Evolutionary conservation across 2,797 vertebrate genomes (phyloP).

Genomic region (Oreochromis grahami): DNA sequence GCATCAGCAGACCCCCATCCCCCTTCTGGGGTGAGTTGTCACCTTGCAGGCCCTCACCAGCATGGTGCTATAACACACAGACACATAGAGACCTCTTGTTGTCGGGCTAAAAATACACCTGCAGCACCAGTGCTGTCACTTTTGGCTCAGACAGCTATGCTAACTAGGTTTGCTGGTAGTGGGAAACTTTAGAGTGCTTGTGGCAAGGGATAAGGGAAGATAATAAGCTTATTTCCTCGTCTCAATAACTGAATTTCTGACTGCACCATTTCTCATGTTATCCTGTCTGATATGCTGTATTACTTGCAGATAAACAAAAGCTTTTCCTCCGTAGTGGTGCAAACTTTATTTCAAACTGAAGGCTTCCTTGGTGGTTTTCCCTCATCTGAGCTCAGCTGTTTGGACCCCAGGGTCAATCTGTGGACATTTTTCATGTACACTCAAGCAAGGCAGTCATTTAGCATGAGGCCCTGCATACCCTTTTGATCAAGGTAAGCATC

Average conservation of each 20-base stretch:
- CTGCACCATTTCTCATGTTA: neutral
- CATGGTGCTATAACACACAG: slow-evolving; percentile 8
- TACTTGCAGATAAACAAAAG: slow-evolving; percentile 1
- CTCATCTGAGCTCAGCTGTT: neutral
- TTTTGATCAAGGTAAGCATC: slow-evolving; percentile 8
- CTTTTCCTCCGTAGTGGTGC: neutral
- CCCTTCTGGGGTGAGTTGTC: slow-evolving; percentile 39
- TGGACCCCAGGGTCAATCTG: neutral
- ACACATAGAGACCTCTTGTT: neutral
- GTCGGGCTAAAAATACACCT: slow-evolving; percentile 56
- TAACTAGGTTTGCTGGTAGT: slow-evolving; percentile 36
- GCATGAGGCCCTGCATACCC: neutral
- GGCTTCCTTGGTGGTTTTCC: neutral
- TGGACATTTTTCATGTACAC: neutral
- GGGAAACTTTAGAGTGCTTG: slow-evolving; percentile 20
- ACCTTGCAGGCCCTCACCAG: slow-evolving; percentile 37
- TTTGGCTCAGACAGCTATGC: slow-evolving; percentile 31
- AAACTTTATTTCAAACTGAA: neutral
- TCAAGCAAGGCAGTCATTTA: slow-evolving; percentile 26
- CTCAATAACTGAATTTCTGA: neutral
- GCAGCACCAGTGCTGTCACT: slow-evolving; percentile 32
- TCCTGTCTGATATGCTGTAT: neutral
- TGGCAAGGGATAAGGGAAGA: neutral
- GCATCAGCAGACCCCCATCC: slow-evolving; percentile 24
- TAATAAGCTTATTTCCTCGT: slow-evolving; percentile 1